Evolutionary conservation across 2,888 invertebrate species (phyloP).

Genomic region (Lamproptera curius): DNA sequence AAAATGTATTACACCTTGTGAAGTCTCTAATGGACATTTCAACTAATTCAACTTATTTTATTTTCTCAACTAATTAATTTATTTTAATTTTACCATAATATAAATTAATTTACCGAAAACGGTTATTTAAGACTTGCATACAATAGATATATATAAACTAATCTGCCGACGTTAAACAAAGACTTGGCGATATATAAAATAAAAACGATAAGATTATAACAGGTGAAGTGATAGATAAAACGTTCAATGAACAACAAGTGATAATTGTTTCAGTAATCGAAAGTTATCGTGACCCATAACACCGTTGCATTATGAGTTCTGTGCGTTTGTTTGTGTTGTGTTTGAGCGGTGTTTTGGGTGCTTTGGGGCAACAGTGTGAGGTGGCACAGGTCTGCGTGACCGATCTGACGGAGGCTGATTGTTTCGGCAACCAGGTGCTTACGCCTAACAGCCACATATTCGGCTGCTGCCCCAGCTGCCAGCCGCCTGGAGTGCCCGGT

Average conservation of each 20-base stretch:
- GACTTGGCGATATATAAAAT: conserved; percentile 7
- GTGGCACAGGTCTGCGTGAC: conserved; percentile 55
- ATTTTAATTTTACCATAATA: no score
- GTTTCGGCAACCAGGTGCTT: conserved; percentile 39
- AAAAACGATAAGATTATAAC: conserved; percentile 19
- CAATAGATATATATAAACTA: no score
- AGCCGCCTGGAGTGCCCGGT: conserved; percentile 29
- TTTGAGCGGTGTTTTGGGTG: conserved; percentile 25
- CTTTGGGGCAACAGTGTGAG: conserved; percentile 42
- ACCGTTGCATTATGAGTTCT: conserved; percentile 14
- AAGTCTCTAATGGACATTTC: no score
- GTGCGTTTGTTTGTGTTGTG: conserved; percentile 20
- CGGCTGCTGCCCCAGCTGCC: conserved; percentile 69
- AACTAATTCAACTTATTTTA: no score
- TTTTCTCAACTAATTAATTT: no score
- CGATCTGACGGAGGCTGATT: conserved; percentile 47
- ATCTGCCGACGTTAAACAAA: conserved; percentile 16
- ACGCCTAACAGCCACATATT: conserved; percentile 43
- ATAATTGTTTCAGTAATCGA: conserved; percentile 19
- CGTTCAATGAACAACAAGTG: conserved; percentile 31
- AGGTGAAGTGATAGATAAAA: conserved; percentile 10
- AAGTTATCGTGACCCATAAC: conserved; percentile 11
- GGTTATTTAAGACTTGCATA: no score
- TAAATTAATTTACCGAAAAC: no score
- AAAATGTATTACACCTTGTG: not conserved